These are phyloP conservation scores for Otolemur garnettii DNA, from an alignment of 2,113 vertebrate genomes.

Conservation along the genomic window DNA sequence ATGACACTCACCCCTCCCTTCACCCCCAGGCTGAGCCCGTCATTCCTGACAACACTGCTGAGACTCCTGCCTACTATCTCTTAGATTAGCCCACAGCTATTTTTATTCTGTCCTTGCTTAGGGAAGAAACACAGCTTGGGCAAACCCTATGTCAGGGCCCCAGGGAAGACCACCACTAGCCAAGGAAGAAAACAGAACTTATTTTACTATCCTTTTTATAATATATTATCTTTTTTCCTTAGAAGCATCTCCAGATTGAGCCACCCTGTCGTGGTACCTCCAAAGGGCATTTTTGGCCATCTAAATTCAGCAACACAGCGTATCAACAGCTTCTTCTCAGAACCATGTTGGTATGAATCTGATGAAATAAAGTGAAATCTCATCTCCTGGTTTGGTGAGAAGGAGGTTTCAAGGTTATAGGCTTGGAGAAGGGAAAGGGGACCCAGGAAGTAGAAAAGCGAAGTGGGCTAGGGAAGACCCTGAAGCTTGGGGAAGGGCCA, in stretches of 20 bases:
- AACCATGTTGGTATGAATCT: not conserved
- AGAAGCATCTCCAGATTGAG: not conserved
- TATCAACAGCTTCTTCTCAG: not conserved
- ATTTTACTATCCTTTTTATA: not conserved
- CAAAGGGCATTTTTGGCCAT: not conserved
- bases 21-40: conserved; percentile 64
- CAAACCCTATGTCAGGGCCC: conserved; percentile 46
- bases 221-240: not conserved
- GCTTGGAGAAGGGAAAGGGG: not conserved
- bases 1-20: conserved; percentile 51
- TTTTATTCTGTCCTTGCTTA: conserved; percentile 78
- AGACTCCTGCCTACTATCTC: conserved; percentile 71
- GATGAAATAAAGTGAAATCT: not conserved
- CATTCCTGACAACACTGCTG: conserved; percentile 62
- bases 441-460: not conserved
- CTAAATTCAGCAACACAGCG: too few relatives aligned
- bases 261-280: not conserved
- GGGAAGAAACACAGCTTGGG: conserved; percentile 67
- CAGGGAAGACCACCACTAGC: conserved; percentile 44
- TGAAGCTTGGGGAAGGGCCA: not conserved
- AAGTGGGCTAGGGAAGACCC: not conserved
- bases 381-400: not conserved
- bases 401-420: not conserved
- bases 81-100: conserved; percentile 83
- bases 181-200: not conserved